A percentile compares a stretch with the other conserved stretches of the same genome.
These are phyloP conservation scores for Kryptolebias ocellatus DNA, from an alignment of 2,797 vertebrate genomes.

Conservation along the genomic window DNA sequence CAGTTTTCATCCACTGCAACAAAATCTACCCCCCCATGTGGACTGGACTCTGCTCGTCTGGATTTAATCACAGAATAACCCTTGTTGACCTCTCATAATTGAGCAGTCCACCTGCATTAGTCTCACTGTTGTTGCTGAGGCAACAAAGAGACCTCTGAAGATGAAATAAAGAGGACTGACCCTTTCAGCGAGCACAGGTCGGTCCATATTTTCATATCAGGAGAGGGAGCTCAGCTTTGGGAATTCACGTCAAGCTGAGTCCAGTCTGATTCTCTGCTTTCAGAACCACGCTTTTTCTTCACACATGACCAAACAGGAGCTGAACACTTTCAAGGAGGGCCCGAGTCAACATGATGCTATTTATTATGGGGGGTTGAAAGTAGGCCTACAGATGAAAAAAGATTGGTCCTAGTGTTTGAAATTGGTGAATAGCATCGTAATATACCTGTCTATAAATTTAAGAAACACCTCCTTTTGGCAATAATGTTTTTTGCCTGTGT, in stretches of 20 bases:
- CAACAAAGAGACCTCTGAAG: slow-evolving; percentile 66
- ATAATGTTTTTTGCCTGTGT: not conserved
- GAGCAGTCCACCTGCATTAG: slow-evolving; percentile 76
- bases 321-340: slow-evolving; percentile 27
- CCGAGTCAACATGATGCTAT: slow-evolving; percentile 26
- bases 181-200: slow-evolving; percentile 62
- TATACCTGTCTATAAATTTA: not conserved
- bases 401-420: slow-evolving; percentile 25
- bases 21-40: slow-evolving; percentile 39
- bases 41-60: slow-evolving; percentile 63
- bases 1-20: slow-evolving; percentile 55
- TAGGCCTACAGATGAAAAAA: slow-evolving; percentile 38
- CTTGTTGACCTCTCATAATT: slow-evolving; percentile 78
- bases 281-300: slow-evolving; percentile 25
- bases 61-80: slow-evolving; percentile 79
- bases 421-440: not conserved
- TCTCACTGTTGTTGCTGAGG: slow-evolving; percentile 78
- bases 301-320: slow-evolving; percentile 62
- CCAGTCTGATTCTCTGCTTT: slow-evolving; percentile 54
- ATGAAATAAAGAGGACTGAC: slow-evolving; percentile 67
- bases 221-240: slow-evolving; percentile 57
- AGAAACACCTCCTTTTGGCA: not conserved
- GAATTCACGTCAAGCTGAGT: slow-evolving; percentile 61
- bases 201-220: slow-evolving; percentile 59
- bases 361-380: slow-evolving; percentile 43